phyloP scores from a whole-genome alignment of 1,140 invertebrate genomes.

The Aleiodes sp. region DNA sequence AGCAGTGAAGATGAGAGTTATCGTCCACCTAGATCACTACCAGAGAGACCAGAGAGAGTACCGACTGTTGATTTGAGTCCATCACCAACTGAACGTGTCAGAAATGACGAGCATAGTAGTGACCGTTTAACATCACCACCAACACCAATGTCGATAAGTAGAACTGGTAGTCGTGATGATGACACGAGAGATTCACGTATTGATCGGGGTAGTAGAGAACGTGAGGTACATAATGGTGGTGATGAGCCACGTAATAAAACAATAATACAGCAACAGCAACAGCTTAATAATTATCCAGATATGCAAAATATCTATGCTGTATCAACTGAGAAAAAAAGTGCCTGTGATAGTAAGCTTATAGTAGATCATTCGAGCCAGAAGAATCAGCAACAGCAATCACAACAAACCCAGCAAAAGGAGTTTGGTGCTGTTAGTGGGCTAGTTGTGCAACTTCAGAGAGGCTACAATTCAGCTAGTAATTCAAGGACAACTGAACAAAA shows the following conservation, averaged over 20 bases:
- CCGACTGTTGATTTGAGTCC: conserved; percentile 62
- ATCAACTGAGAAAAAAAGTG: conserved; percentile 68
- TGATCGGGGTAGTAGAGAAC: conserved; percentile 55
- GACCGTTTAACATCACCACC: conserved; percentile 60
- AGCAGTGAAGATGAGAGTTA: conserved; percentile 63
- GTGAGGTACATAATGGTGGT: conserved; percentile 50
- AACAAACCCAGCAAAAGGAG: conserved; percentile 40
- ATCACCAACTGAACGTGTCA: conserved; percentile 56
- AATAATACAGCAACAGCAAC: conserved; percentile 47
- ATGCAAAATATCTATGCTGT: conserved; percentile 63
- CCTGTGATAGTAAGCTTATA: conserved; percentile 69
- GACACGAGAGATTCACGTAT: conserved; percentile 53
- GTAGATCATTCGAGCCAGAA: conserved; percentile 67
- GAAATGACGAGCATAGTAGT: conserved; percentile 53
- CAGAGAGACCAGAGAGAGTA: conserved; percentile 61
- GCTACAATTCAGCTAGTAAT: conserved; percentile 47
- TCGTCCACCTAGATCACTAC: conserved; percentile 46
- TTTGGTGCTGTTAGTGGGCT: conserved; percentile 54
- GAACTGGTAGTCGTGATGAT: conserved; percentile 56
- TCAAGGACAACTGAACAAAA: conserved; percentile 38
- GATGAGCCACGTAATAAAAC: conserved; percentile 51
- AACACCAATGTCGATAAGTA: conserved; percentile 53
- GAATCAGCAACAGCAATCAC: conserved; percentile 58
- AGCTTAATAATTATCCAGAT: conserved; percentile 62
- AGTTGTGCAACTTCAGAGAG: conserved; percentile 61